Evolutionary conservation across 2,888 invertebrate genomes (phyloP).

Genomic region (Aethes cnicana): DNA sequence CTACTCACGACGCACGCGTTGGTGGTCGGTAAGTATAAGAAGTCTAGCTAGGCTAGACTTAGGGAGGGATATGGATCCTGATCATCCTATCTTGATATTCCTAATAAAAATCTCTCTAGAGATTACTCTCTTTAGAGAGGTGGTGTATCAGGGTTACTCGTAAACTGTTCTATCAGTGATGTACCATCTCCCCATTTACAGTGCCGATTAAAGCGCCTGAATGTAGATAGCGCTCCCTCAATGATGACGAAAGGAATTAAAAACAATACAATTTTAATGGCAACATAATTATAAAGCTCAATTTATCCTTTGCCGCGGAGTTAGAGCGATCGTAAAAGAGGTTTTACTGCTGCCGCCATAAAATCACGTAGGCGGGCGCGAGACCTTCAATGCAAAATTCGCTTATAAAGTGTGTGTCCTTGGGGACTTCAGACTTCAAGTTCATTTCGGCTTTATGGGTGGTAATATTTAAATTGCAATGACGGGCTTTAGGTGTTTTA

Average conservation of each 20-base stretch:
- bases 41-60: too few relatives aligned
- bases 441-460: slow-evolving; percentile 42
- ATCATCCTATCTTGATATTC: too few relatives aligned
- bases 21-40: too few relatives aligned
- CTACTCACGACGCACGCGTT: too few relatives aligned
- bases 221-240: too few relatives aligned
- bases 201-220: too few relatives aligned
- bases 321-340: slow-evolving; percentile 27
- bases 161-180: too few relatives aligned
- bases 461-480: slow-evolving; percentile 40
- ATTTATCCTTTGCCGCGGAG: slow-evolving; percentile 15
- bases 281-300: slow-evolving; percentile 28
- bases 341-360: slow-evolving; percentile 31
- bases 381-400: slow-evolving; percentile 34
- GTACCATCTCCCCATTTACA: too few relatives aligned
- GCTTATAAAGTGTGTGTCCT: slow-evolving; percentile 37
- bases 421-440: slow-evolving; percentile 38
- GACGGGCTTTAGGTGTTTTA: slow-evolving; percentile 21
- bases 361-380: slow-evolving; percentile 33
- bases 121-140: too few relatives aligned
- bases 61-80: too few relatives aligned
- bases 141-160: too few relatives aligned
- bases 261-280: slow-evolving; percentile 27
- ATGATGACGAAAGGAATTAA: slow-evolving; percentile 20
- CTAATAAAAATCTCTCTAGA: too few relatives aligned